A percentile compares a stretch with the other conserved stretches of the same genome.
These are phyloP conservation scores for Acyrthosiphon pisum DNA, from an alignment of 1,140 invertebrate species.

Conservation along the genomic window DNA sequence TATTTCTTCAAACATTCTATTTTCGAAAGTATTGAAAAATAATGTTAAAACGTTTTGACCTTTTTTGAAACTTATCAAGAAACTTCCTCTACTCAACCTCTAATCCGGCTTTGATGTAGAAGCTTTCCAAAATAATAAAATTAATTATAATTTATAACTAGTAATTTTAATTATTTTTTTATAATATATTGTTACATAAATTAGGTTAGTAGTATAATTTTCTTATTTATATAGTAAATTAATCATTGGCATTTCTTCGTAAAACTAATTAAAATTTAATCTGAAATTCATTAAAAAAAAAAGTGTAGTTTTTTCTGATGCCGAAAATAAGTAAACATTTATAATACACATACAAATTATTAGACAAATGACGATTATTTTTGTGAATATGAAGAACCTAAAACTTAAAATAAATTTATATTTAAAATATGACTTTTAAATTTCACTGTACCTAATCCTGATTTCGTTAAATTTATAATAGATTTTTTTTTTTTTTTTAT, in stretches of 20 bases:
- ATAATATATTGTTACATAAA: background rate
- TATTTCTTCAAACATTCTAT: background rate
- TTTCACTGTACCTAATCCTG: background rate
- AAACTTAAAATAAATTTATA: background rate
- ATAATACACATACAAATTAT: background rate
- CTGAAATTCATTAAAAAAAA: background rate
- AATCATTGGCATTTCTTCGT: background rate
- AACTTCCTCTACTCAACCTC: background rate
- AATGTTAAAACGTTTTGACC: background rate
- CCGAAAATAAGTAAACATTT: background rate
- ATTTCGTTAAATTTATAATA: background rate
- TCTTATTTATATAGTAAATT: conserved; percentile 3
- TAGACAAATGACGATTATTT: background rate
- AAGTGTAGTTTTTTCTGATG: background rate
- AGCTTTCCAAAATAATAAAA: background rate
- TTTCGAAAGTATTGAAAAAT: background rate
- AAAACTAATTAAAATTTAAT: conserved; percentile 20
- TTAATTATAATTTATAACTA: background rate
- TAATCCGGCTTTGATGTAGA: background rate
- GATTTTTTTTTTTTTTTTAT: background rate
- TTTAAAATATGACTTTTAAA: background rate
- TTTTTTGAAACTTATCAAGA: background rate
- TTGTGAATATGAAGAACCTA: background rate
- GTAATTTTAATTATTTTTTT: background rate
- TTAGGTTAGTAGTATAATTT: background rate